phyloP scores from a whole-genome alignment of 30 jellyfish, hydroid and myxozoan species.

The Hydractinia echinata region DNA sequence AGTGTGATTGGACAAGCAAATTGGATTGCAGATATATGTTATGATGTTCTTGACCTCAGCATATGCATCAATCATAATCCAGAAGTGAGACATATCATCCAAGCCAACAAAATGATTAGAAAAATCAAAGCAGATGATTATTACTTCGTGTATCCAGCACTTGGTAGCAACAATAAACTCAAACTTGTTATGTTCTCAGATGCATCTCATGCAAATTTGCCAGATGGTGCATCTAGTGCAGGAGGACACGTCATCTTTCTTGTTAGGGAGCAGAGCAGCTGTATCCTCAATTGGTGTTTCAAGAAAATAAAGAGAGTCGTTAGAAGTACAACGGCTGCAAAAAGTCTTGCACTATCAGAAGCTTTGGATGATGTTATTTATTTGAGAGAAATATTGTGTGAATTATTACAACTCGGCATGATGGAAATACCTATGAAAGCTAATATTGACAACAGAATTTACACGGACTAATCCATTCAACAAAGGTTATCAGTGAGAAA shows the following conservation, averaged over 20 bases:
- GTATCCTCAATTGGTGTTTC: too few species aligned
- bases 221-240: constrained; percentile 5
- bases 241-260: neutral
- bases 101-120: neutral
- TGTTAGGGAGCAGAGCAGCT: too few species aligned
- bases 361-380: too few species aligned
- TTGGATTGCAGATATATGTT: constrained; percentile 35
- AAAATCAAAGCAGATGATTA: neutral
- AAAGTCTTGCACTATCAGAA: too few species aligned
- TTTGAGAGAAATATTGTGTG: too few species aligned
- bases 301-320: too few species aligned
- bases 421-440: too few species aligned
- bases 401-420: too few species aligned
- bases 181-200: neutral
- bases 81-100: neutral
- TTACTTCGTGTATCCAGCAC: neutral
- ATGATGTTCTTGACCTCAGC: constrained; percentile 28
- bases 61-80: neutral
- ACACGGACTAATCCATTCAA: too few species aligned
- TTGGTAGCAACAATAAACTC: neutral
- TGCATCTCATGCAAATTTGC: neutral
- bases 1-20: constrained; percentile 27
- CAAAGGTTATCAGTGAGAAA: too few species aligned
- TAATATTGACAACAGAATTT: too few species aligned
- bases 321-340: too few species aligned